Conservation (phyloP, 2,797 vertebrate species). For the Trachops cirrhosus region DNA sequence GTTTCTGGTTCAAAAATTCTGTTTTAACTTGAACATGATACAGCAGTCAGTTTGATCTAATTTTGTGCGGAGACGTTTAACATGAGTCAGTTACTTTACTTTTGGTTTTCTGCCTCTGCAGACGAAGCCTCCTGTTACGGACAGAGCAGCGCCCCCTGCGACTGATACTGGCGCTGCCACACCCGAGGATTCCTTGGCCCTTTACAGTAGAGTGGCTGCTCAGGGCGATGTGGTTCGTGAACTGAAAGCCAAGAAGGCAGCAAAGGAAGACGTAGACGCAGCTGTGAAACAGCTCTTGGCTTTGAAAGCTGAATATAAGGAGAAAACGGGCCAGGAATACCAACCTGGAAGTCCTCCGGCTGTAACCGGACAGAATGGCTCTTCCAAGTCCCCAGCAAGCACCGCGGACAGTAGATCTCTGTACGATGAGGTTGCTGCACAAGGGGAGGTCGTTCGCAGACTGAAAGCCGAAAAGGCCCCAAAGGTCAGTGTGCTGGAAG, state of each 20-base stretch:
- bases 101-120: constrained; percentile 43
- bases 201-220: constrained; percentile 87
- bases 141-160: constrained; percentile 45
- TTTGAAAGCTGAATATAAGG: constrained; percentile 91
- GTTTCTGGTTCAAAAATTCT: neutral
- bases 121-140: constrained; percentile 69
- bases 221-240: constrained; percentile 92
- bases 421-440: constrained; percentile 86
- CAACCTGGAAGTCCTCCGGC: constrained; percentile 85
- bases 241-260: constrained; percentile 91
- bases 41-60: neutral
- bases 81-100: neutral
- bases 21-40: neutral
- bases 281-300: constrained; percentile 91
- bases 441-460: constrained; percentile 93
- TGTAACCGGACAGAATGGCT: neutral
- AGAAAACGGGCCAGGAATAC: constrained; percentile 91
- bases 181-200: constrained; percentile 67
- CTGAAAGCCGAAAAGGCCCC: constrained; percentile 91
- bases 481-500: constrained; percentile 84
- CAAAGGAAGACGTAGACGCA: constrained; percentile 92
- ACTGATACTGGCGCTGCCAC: neutral
- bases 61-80: neutral
- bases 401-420: constrained; percentile 75
- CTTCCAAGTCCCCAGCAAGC: constrained; percentile 50